These are phyloP conservation scores for Lycia hirtaria DNA, from an alignment of 2,888 invertebrate genomes.

Conservation along the genomic window DNA sequence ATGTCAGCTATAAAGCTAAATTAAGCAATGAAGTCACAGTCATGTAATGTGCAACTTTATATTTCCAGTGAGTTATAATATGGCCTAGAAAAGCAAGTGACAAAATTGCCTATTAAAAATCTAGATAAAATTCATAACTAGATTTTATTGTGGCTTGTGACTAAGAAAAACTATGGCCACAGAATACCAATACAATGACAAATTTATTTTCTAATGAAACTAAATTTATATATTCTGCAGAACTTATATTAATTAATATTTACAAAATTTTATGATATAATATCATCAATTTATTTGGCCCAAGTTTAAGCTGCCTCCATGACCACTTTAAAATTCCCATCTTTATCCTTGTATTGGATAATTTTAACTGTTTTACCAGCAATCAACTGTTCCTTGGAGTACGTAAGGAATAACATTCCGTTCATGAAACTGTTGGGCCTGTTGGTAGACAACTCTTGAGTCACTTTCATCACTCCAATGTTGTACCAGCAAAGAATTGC, in stretches of 20 bases:
- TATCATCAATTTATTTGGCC: neutral
- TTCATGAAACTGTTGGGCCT: constrained; percentile 73
- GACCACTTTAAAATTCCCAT: constrained; percentile 66
- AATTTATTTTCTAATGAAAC: too few relatives aligned
- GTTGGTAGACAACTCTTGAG: constrained; percentile 71
- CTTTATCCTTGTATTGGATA: constrained; percentile 59
- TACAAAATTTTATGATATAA: neutral
- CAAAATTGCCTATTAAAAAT: too few relatives aligned
- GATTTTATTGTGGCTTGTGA: too few relatives aligned
- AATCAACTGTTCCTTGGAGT: constrained; percentile 57
- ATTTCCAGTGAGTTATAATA: too few relatives aligned
- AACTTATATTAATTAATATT: neutral
- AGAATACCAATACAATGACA: too few relatives aligned
- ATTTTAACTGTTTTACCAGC: constrained; percentile 61
- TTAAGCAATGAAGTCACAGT: too few relatives aligned
- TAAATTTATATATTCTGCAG: neutral
- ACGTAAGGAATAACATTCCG: constrained; percentile 76
- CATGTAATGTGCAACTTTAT: too few relatives aligned
- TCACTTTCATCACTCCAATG: constrained; percentile 71
- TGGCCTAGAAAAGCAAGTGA: too few relatives aligned
- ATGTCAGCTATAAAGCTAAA: too few relatives aligned
- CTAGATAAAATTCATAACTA: too few relatives aligned
- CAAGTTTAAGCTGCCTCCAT: constrained; percentile 44
- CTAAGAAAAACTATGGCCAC: too few relatives aligned
- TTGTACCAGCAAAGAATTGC: constrained; percentile 85